Percentiles rank a stretch among this genome's conserved stretches.
phyloP scores from a whole-genome alignment of 2,888 invertebrate genomes.

The Prenolepis imparis region DNA sequence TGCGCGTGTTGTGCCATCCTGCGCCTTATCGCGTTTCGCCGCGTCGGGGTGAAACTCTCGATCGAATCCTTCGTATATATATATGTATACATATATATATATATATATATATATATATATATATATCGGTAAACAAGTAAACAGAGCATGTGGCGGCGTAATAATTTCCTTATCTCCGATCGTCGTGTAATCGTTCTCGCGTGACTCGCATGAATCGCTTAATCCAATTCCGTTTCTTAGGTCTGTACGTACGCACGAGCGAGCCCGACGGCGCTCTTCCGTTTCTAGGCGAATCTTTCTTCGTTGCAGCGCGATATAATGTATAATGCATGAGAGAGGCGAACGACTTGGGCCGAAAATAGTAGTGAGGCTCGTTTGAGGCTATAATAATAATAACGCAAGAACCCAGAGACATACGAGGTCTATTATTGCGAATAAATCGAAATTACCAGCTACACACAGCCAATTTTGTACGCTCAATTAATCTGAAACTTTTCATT shows the following conservation, averaged over 20 bases:
- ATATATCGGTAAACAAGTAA: conserved; percentile 46
- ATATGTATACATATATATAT: no score
- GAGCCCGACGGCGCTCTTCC: not conserved
- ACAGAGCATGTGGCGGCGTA: conserved; percentile 32
- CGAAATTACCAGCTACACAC: not conserved
- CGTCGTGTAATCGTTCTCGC: conserved; percentile 40
- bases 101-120: no score
- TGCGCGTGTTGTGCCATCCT: conserved; percentile 26
- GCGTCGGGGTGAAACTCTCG: not conserved
- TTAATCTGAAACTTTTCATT: not conserved
- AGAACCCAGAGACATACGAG: not conserved
- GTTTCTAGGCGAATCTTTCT: not conserved
- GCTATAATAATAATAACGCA: not conserved
- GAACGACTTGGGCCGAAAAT: not conserved
- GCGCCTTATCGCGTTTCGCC: conserved; percentile 3
- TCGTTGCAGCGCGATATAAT: not conserved
- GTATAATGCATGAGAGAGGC: not conserved
- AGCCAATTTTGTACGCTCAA: not conserved
- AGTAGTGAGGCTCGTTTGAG: not conserved
- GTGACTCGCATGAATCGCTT: conserved; percentile 44
- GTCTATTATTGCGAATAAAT: not conserved
- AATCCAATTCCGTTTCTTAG: conserved; percentile 24
- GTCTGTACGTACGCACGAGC: not conserved
- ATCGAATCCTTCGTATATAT: not conserved
- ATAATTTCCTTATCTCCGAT: conserved; percentile 50